Evolutionary conservation across 2,797 vertebrate genomes (phyloP).

Genomic region (Myiothlypis chrysogaster): DNA sequence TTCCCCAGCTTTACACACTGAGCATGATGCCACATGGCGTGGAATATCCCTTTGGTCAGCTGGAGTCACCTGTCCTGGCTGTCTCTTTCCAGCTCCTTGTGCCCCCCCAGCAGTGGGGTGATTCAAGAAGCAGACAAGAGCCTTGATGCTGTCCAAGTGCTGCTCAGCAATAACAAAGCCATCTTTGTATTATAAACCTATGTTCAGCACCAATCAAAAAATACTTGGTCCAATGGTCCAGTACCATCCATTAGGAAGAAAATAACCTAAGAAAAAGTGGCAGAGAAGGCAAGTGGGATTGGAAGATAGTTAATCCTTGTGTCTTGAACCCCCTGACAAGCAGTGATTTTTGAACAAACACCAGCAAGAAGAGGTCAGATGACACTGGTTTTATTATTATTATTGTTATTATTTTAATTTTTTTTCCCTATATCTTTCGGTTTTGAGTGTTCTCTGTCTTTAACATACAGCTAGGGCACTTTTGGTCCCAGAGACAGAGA

Average conservation of each 20-base stretch:
- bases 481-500: background rate
- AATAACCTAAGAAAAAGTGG: background rate
- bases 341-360: background rate
- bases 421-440: fast-evolving
- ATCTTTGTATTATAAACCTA: background rate
- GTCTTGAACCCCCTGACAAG: background rate
- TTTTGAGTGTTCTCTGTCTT: background rate
- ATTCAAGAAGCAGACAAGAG: background rate
- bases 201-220: background rate
- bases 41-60: background rate
- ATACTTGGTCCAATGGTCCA: background rate
- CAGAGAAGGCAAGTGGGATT: background rate
- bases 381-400: background rate
- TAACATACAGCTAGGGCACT: background rate
- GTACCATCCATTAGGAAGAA: background rate
- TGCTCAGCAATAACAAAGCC: background rate
- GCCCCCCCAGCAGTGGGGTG: background rate
- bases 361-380: background rate
- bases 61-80: background rate
- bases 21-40: background rate
- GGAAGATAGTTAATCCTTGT: background rate
- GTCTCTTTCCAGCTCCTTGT: background rate
- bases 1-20: background rate
- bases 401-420: background rate
- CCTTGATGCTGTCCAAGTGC: background rate